phyloP scores from a whole-genome alignment of 1,140 invertebrate genomes.

The Bombus vancouverensis region DNA sequence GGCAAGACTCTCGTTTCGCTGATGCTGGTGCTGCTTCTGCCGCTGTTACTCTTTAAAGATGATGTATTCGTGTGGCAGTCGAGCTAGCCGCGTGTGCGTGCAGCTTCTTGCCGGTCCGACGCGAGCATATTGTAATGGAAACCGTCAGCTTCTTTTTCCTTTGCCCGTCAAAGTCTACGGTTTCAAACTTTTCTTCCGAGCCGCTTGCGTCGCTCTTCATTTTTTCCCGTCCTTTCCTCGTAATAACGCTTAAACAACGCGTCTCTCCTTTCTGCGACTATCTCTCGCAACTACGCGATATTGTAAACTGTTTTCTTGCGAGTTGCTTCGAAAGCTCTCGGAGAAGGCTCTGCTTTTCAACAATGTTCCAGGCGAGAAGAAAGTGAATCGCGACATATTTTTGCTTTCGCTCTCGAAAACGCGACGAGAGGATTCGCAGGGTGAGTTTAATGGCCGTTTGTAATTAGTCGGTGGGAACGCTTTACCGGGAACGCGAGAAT shows the following conservation, averaged over 20 bases:
- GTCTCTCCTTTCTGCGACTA: neutral
- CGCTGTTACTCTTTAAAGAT: constrained; percentile 42
- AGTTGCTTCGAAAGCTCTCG: neutral
- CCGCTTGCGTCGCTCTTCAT: neutral
- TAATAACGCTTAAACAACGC: constrained; percentile 7
- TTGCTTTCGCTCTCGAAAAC: neutral
- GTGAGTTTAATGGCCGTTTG: neutral
- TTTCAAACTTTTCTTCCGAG: neutral
- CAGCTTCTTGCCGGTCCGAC: neutral
- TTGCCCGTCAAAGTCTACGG: neutral
- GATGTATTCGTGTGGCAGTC: constrained; percentile 27
- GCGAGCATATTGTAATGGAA: constrained; percentile 12
- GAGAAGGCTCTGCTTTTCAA: neutral
- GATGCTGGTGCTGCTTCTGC: neutral
- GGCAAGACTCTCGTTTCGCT: constrained; percentile 37
- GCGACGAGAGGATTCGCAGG: neutral
- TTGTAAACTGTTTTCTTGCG: constrained; percentile 14
- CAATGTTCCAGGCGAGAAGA: neutral
- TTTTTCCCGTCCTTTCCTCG: neutral
- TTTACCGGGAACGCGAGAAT: no score
- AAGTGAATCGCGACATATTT: neutral
- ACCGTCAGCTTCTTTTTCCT: neutral
- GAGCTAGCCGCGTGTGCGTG: neutral
- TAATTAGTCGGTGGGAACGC: constrained; percentile 16
- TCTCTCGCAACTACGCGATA: neutral